A percentile compares a stretch with the other conserved stretches of the same genome.
Conservation (phyloP, 1,140 invertebrate genomes). For the Dolichoris vasculosae region DNA sequence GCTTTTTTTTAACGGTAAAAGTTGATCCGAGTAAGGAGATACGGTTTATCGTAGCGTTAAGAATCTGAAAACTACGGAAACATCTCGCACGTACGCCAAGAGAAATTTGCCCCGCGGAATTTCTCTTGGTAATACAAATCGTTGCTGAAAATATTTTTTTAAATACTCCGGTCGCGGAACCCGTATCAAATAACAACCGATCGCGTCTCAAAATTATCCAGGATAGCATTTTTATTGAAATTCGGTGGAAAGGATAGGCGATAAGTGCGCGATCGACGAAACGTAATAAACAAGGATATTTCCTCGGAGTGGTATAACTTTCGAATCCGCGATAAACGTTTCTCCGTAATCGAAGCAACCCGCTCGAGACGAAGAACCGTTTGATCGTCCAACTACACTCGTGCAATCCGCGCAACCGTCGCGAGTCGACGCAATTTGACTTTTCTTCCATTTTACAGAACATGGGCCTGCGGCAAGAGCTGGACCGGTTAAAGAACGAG, state of each 20-base stretch:
- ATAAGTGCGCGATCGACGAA: too few species aligned
- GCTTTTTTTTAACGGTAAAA: neutral
- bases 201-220: too few species aligned
- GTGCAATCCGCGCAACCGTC: too few species aligned
- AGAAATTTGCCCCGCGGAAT: neutral
- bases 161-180: neutral
- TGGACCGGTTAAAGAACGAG: slow-evolving; percentile 92
- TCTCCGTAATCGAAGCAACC: too few species aligned
- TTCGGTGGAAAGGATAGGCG: too few species aligned
- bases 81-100: neutral
- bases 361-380: too few species aligned
- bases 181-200: neutral
- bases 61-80: neutral
- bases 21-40: neutral
- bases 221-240: too few species aligned
- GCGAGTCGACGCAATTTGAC: neutral
- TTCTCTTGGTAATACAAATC: neutral
- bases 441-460: slow-evolving; percentile 78
- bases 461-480: slow-evolving; percentile 87
- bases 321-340: too few species aligned
- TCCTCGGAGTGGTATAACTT: too few species aligned
- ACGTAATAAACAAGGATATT: too few species aligned
- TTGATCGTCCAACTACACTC: too few species aligned
- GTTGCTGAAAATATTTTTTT: neutral
- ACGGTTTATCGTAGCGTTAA: neutral